Base-by-base conservation (phyloP, 2,888 invertebrate genomes). In the Tupiocoris notatus region DNA sequence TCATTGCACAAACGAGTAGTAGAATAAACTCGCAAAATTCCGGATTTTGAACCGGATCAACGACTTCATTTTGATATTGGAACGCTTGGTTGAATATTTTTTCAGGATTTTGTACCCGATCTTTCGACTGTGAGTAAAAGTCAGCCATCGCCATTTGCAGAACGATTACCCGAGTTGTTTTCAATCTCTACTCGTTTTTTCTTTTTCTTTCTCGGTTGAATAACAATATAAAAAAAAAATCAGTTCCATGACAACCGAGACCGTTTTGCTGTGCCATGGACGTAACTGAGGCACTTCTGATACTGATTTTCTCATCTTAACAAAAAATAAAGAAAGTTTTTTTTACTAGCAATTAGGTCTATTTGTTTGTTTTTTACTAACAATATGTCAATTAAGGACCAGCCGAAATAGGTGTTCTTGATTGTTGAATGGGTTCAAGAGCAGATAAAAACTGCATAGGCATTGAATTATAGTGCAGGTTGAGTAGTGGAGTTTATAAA, bases 51-150 rank as follows among this genome's bases (percentile, higher is more conserved):
- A 20, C 7, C 61, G n/a, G 12, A 20, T 61, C 39, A 12, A 39
- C 12, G 39, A 39, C 39, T 39, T 39, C 39, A 39, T 3, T 12
- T 12, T 39, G 12, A 39, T 25, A 76, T 78, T 57, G 21, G 67
- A 67, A 21, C 39, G 1, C 24, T 61, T 20, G 25, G 73, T 73
- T 59, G 56, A 39, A 73, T 67, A 70, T 73, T 77, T 84, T 86
- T 86, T 84, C 86, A 86, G 86, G 86, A 86, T 82, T 84, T 84
- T 85, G 84, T 84, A 82, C 84, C 85, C 82, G 85, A 84, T 82
- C 83, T 85, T 82, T 82, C 83, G 82, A 85, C 85, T 84, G 86
- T 86, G 85, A 86, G 86, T 86, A 86, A 78, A 76, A 79, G 80
- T 80, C 80, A 80, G 80, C 80, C 80, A 80, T 74, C 75, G 77